Percentiles rank a stretch among this genome's conserved stretches.
phyloP scores from a whole-genome alignment of 2,888 invertebrate species.

The Minunthozetes semirufus region DNA sequence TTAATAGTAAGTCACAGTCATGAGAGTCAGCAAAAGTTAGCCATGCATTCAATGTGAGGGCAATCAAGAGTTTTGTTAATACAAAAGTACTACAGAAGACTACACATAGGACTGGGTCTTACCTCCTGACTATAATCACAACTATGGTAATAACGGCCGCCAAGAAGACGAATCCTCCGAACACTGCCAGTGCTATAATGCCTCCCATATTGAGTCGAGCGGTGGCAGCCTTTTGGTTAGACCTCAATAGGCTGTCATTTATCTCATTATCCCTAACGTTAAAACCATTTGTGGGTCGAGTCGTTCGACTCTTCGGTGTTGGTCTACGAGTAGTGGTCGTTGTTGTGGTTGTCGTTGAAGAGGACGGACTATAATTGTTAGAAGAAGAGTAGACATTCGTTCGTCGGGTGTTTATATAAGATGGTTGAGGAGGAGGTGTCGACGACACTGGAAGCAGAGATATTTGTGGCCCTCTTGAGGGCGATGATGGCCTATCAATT shows the following conservation, averaged over 20 bases:
- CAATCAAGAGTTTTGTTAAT: background rate
- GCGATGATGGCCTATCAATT: background rate
- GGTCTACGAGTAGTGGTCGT: slow-evolving; percentile 43
- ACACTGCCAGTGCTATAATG: slow-evolving; percentile 78
- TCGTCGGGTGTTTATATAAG: slow-evolving; percentile 17
- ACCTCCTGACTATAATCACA: slow-evolving; percentile 81
- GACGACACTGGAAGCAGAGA: background rate
- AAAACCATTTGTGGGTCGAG: slow-evolving; percentile 26
- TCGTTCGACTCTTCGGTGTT: slow-evolving; percentile 40
- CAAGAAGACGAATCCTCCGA: slow-evolving; percentile 82
- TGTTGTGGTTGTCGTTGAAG: slow-evolving; percentile 43
- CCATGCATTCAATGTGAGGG: slow-evolving; percentile 16
- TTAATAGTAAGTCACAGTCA: background rate
- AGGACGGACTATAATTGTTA: slow-evolving; percentile 11
- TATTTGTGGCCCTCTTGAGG: background rate
- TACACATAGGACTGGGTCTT: slow-evolving; percentile 45
- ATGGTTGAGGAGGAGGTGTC: background rate
- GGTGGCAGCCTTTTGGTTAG: slow-evolving; percentile 3
- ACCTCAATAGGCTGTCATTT: slow-evolving; percentile 9
- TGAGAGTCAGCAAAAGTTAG: slow-evolving; percentile 19
- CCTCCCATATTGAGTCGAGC: slow-evolving; percentile 54
- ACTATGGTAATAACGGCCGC: slow-evolving; percentile 82
- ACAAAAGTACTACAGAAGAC: background rate
- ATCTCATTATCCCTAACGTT: slow-evolving; percentile 34
- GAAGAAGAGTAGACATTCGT: background rate